These are phyloP conservation scores for Ophiothrix spiculata DNA, from an alignment of 35 echinoderm and acorn worm species.

Conservation along the genomic window DNA sequence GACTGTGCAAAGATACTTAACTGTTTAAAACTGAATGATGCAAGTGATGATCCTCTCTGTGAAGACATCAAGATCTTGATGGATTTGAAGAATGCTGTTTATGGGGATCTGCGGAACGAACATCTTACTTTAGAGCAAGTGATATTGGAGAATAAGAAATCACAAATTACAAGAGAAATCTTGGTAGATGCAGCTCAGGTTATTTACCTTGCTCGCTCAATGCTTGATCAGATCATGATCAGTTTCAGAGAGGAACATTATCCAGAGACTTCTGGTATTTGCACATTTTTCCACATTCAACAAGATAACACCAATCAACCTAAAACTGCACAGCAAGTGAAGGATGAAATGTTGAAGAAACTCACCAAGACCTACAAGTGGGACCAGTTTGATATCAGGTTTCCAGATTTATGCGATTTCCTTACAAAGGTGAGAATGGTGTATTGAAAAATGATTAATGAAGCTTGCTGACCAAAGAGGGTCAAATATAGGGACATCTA, in stretches of 20 bases:
- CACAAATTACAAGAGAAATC: neutral
- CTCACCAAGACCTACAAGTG: neutral
- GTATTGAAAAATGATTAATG: too few relatives aligned
- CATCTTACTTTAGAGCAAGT: neutral
- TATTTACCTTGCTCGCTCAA: neutral
- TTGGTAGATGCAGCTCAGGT: neutral
- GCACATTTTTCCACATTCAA: neutral
- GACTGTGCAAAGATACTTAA: conserved; percentile 2
- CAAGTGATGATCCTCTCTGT: neutral
- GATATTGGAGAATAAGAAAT: neutral
- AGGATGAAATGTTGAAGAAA: neutral
- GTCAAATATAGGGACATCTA: too few relatives aligned
- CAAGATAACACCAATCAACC: neutral
- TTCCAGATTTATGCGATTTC: too few relatives aligned
- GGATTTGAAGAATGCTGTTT: neutral
- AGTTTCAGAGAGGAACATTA: neutral
- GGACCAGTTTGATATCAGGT: neutral
- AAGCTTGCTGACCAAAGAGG: too few relatives aligned
- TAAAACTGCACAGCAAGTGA: neutral
- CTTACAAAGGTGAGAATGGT: too few relatives aligned
- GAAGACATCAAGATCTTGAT: neutral
- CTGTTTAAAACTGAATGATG: neutral
- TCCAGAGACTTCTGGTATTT: neutral
- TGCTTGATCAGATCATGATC: neutral
- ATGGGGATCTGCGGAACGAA: neutral